Percentiles rank a stretch among this genome's conserved stretches.
phyloP scores from a whole-genome alignment of 2,797 vertebrate species.

The Cottoperca gobio region DNA sequence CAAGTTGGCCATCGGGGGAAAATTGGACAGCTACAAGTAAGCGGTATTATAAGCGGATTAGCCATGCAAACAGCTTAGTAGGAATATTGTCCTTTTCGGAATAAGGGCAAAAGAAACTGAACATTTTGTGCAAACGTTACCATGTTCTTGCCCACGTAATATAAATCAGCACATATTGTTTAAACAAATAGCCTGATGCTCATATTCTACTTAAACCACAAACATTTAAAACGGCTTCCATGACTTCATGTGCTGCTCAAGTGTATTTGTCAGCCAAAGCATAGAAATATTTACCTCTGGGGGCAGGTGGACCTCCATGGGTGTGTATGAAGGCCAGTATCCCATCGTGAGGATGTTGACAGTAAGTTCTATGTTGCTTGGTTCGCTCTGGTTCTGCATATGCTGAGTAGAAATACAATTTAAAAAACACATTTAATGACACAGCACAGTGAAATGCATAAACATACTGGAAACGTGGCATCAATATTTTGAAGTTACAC shows the following conservation, averaged over 20 bases:
- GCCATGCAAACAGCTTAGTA: no score
- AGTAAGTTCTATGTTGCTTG: slow-evolving; percentile 98
- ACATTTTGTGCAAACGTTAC: no score
- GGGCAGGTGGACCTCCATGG: slow-evolving; percentile 98
- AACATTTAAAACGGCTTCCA: neutral
- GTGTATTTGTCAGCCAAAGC: neutral
- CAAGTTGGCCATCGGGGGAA: no score
- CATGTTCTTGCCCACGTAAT: no score
- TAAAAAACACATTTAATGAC: slow-evolving; percentile 7
- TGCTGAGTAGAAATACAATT: slow-evolving; percentile 84
- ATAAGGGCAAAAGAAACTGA: no score
- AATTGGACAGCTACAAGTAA: no score
- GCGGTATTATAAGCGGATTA: no score
- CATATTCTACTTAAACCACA: neutral
- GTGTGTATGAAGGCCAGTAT: slow-evolving; percentile 98
- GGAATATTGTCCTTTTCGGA: no score
- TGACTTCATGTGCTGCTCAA: neutral
- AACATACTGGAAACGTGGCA: neutral
- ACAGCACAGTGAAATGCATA: neutral
- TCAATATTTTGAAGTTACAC: neutral
- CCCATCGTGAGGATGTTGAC: slow-evolving; percentile 99
- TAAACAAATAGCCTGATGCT: neutral
- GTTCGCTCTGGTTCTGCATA: slow-evolving; percentile 99
- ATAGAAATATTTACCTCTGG: slow-evolving; percentile 87
- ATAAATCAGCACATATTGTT: neutral